Percentiles rank a stretch among this genome's conserved stretches.
These are phyloP conservation scores for Cataglyphis albicans DNA, from an alignment of 2,888 invertebrate genomes.

Conservation along the genomic window DNA sequence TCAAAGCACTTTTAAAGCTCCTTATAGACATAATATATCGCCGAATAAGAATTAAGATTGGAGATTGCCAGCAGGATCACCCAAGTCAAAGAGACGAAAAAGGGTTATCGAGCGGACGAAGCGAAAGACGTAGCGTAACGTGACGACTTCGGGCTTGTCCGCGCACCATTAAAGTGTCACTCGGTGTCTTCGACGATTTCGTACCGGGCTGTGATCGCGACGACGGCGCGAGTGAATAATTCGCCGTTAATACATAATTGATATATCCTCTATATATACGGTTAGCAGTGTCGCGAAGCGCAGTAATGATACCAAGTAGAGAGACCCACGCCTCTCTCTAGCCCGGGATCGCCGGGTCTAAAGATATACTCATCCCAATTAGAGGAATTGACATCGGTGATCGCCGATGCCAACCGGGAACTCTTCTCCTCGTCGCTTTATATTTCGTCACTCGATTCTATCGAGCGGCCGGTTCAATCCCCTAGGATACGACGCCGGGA, in stretches of 20 bases:
- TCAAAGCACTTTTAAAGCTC: not conserved
- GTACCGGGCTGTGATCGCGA: slow-evolving; percentile 70
- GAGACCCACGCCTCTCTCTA: slow-evolving; percentile 48
- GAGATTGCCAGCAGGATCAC: not conserved
- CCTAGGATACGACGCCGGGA: not conserved
- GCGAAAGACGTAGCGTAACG: slow-evolving; percentile 38
- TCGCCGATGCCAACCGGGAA: slow-evolving; percentile 28
- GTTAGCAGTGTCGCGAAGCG: slow-evolving; percentile 59
- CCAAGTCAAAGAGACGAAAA: slow-evolving; percentile 10
- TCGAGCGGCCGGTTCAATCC: slow-evolving; percentile 50
- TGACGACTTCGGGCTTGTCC: slow-evolving; percentile 69
- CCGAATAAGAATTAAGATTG: slow-evolving; percentile 37
- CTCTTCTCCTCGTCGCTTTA: slow-evolving; percentile 42
- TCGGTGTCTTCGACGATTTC: slow-evolving; percentile 62
- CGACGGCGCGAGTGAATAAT: slow-evolving; percentile 75
- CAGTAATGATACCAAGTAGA: slow-evolving; percentile 37
- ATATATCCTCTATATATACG: slow-evolving; percentile 68
- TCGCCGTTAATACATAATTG: slow-evolving; percentile 71
- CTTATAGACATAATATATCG: no score
- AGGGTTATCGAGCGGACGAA: slow-evolving; percentile 61
- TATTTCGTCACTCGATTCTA: slow-evolving; percentile 62
- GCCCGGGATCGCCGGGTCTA: slow-evolving; percentile 42
- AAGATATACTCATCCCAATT: slow-evolving; percentile 64
- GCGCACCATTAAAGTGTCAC: slow-evolving; percentile 73
- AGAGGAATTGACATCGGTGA: slow-evolving; percentile 60